Percentiles rank a stretch among this genome's conserved stretches.
These are phyloP conservation scores for Ylistrum balloti DNA, from an alignment of 1,140 invertebrate species.

Conservation along the genomic window DNA sequence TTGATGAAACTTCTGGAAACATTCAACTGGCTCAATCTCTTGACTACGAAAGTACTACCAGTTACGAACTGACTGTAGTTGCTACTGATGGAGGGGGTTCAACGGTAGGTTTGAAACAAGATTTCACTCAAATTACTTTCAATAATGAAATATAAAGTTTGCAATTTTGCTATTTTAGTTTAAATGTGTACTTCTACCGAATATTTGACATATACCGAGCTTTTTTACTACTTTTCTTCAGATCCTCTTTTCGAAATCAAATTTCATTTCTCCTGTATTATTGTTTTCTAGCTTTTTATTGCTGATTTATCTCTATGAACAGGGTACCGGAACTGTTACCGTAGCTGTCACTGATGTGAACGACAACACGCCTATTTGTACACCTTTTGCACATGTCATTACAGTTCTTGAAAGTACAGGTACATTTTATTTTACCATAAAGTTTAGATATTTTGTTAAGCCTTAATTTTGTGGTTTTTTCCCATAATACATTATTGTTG, in stretches of 20 bases:
- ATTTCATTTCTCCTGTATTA: no score
- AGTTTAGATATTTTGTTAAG: no score
- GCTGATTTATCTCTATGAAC: no score
- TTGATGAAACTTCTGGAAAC: slow-evolving; percentile 46
- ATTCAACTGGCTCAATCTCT: slow-evolving; percentile 44
- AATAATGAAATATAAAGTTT: not conserved
- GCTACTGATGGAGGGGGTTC: slow-evolving; percentile 86
- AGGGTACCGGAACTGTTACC: slow-evolving; percentile 87
- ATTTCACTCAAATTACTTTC: no score
- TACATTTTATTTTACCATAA: no score
- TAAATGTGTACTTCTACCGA: not conserved
- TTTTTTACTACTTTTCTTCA: no score
- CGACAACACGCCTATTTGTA: slow-evolving; percentile 73
- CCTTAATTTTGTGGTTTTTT: no score
- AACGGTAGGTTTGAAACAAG: slow-evolving; percentile 90
- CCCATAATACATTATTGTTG: no score
- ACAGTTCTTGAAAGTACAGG: slow-evolving; percentile 4
- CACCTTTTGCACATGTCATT: not conserved
- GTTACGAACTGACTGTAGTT: slow-evolving; percentile 19
- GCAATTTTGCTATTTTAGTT: not conserved
- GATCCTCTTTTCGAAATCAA: no score
- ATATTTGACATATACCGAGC: no score
- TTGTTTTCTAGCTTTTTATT: no score
- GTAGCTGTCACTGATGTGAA: slow-evolving; percentile 80
- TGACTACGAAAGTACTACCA: slow-evolving; percentile 20